Evolutionary conservation across 1,140 invertebrate species (phyloP).

Genomic region (Phymorhynchus buccinoides): DNA sequence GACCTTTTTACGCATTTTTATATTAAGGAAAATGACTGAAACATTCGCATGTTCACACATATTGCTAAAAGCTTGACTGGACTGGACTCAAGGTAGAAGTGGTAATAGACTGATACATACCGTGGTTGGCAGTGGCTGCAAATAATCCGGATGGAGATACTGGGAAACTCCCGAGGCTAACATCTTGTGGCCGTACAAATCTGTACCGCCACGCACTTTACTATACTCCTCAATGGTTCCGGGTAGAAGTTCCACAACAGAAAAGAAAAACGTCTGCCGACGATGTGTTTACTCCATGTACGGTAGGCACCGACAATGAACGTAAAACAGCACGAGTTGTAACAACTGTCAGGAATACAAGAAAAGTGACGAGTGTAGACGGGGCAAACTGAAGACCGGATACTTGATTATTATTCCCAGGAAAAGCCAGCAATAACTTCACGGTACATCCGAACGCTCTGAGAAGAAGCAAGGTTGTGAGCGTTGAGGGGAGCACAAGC

Average conservation of each 20-base stretch:
- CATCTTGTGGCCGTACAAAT: conserved; percentile 53
- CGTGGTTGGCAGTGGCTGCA: conserved; percentile 72
- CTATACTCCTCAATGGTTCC: conserved; percentile 1
- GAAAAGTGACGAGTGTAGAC: not conserved
- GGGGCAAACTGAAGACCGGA: not conserved
- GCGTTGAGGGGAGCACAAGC: not conserved
- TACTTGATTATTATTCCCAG: not conserved
- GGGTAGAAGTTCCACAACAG: not conserved
- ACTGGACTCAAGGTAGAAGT: too few species aligned
- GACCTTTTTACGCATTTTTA: too few species aligned
- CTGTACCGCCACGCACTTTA: conserved; percentile 1
- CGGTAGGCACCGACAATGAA: not conserved
- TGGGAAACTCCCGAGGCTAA: conserved; percentile 65
- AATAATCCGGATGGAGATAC: conserved; percentile 72
- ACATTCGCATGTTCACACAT: too few species aligned
- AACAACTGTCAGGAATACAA: not conserved
- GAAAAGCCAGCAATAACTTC: not conserved
- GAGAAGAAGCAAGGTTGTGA: not conserved
- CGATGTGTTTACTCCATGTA: not conserved
- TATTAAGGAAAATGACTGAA: too few species aligned
- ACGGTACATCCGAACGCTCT: not conserved
- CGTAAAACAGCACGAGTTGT: not conserved
- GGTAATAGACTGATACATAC: conserved; percentile 65
- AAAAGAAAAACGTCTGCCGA: not conserved
- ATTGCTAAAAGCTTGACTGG: too few species aligned